These are phyloP conservation scores for Haemorhous mexicanus DNA, from an alignment of 2,113 vertebrate species.

Conservation along the genomic window DNA sequence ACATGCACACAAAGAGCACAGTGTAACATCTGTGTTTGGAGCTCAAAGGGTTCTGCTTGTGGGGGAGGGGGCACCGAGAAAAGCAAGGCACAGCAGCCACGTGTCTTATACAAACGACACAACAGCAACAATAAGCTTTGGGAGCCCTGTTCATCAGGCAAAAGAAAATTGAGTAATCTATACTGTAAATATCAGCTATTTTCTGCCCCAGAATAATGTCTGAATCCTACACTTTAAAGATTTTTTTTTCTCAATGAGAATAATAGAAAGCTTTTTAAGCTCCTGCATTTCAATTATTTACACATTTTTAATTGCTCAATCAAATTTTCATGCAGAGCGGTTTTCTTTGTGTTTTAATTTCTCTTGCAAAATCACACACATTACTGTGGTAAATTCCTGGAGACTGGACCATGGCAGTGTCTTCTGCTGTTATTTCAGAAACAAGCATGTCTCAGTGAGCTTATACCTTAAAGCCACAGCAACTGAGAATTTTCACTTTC, in stretches of 20 bases:
- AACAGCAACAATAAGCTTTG: slow-evolving; percentile 44
- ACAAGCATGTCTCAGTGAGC: not conserved
- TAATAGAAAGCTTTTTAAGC: not conserved
- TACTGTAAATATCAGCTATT: slow-evolving; percentile 21
- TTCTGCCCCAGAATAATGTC: not conserved
- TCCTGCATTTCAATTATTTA: slow-evolving; percentile 13
- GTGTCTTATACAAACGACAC: slow-evolving; percentile 35
- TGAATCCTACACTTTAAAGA: not conserved
- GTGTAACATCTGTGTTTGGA: slow-evolving; percentile 37
- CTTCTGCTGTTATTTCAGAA: not conserved
- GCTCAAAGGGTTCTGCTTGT: slow-evolving; percentile 46
- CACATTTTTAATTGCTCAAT: not conserved
- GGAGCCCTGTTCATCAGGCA: slow-evolving; percentile 35
- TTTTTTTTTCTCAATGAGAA: not conserved
- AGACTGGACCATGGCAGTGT: not conserved
- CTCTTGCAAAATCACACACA: not conserved
- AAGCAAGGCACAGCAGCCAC: slow-evolving; percentile 64
- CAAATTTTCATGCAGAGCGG: not conserved
- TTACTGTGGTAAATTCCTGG: not conserved
- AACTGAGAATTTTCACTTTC: not conserved
- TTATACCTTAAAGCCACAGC: not conserved
- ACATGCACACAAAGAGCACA: slow-evolving; percentile 43
- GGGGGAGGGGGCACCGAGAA: slow-evolving; percentile 66
- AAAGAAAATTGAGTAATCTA: slow-evolving; percentile 34
- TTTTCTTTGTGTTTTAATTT: not conserved